Evolutionary conservation across 2,113 vertebrate species (phyloP).

Genomic region (Paramormyrops kingsleyae): DNA sequence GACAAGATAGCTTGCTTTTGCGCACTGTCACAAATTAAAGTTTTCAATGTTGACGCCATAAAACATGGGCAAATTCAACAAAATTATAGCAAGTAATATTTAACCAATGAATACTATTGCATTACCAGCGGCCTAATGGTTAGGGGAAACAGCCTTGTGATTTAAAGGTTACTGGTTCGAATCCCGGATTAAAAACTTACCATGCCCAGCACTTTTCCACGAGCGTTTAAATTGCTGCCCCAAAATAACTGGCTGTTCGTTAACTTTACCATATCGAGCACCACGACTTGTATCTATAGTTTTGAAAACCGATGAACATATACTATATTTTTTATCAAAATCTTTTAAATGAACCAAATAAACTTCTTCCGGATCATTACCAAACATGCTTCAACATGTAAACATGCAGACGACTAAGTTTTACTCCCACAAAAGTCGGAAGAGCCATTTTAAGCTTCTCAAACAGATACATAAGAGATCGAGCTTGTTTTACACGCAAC

Average conservation of each 20-base stretch:
- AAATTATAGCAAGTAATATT: background rate
- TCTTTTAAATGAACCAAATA: background rate
- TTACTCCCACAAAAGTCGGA: background rate
- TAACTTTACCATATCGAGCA: too few relatives aligned
- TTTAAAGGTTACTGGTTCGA: too few relatives aligned
- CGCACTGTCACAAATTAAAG: background rate
- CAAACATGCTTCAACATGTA: background rate
- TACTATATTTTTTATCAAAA: background rate
- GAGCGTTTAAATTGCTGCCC: too few relatives aligned
- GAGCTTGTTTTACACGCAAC: too few relatives aligned
- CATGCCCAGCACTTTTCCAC: too few relatives aligned
- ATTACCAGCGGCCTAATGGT: too few relatives aligned
- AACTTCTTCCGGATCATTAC: background rate
- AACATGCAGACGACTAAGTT: background rate
- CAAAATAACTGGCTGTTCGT: background rate
- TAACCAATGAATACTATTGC: background rate
- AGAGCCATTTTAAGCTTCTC: background rate
- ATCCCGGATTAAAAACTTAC: too few relatives aligned
- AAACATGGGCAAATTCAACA: background rate
- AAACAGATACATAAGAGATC: too few relatives aligned
- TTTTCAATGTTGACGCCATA: background rate
- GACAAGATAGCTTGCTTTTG: background rate
- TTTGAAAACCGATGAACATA: background rate
- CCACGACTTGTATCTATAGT: too few relatives aligned
- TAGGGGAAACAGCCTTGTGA: too few relatives aligned